Evolutionary conservation across 2,888 invertebrate genomes (phyloP), one percentile per base, ranked within the genome.

Genomic region (Caenorhabditis angaria): DNA sequence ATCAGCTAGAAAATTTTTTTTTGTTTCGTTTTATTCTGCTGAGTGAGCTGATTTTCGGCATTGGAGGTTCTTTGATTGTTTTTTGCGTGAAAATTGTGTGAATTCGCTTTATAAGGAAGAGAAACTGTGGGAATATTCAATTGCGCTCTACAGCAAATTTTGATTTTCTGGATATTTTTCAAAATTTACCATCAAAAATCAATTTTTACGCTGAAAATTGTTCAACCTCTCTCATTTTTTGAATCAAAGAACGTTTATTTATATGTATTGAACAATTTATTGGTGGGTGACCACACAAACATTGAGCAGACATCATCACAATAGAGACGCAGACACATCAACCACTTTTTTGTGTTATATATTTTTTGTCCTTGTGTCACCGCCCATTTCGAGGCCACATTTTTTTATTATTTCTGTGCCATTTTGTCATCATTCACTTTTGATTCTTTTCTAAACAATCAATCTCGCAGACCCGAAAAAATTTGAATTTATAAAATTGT

Each of bases 301-400:
- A 12, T 14, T 2, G 41, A 41, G 41, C 41, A 41, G 41, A 41
- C 41, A 41, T 41, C 41, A 41, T n/a, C 41, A 41, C 41, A 41
- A 41, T 18, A 41, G 41, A 41, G 41, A 41, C 41, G 41, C 41
- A 41, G 41, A 41, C 41, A 41, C 41, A 10, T 41, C 41, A 12
- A 41, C 41, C 41, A 41, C 18, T 41, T 41, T 41, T 41, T 41
- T 41, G 10, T 14, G 10, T 12, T 41, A 18, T 3, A 18, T 41
- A 41, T 41, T 18, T 41, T 41, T 12, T 41, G 41, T 41, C 41
- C 41, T 41, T 41, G 41, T 41, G n/a, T n/a, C n/a, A 59, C 67
- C 72, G 65, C 72, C 64, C 64, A 59, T 68, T 67, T 55, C 41
- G 41, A 41, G 41, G 41, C 6, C 41, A 41, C 41, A 41, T 41